These are phyloP conservation scores for Lasiommata megera DNA, from an alignment of 2,888 invertebrate genomes.

Conservation along the genomic window DNA sequence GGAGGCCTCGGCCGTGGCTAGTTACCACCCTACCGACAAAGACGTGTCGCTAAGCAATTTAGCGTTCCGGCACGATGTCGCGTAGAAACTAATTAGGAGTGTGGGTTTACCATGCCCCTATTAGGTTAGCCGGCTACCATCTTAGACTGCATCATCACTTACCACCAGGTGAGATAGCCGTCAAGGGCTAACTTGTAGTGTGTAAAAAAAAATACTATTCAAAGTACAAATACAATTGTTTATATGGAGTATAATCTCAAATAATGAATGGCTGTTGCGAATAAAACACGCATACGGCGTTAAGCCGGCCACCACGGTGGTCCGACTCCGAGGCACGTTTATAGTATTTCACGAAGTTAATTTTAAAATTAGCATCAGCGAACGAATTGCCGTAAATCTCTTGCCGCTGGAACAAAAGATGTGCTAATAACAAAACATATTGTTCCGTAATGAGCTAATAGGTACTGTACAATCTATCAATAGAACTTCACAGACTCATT, in stretches of 20 bases:
- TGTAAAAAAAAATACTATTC: neutral
- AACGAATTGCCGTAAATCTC: slow-evolving; percentile 67
- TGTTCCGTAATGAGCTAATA: neutral
- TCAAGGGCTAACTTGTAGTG: no score
- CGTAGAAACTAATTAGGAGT: no score
- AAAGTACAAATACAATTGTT: slow-evolving; percentile 23
- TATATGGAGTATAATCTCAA: slow-evolving; percentile 39
- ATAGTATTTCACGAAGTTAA: slow-evolving; percentile 73
- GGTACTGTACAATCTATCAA: slow-evolving; percentile 3
- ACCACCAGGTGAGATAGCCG: no score
- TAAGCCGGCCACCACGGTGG: slow-evolving; percentile 55
- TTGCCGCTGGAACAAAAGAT: slow-evolving; percentile 50
- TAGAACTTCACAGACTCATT: no score
- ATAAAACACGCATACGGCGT: slow-evolving; percentile 42
- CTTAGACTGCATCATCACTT: no score
- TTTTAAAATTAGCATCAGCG: slow-evolving; percentile 76
- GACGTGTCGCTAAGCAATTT: no score
- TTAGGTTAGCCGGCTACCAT: no score
- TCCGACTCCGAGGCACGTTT: slow-evolving; percentile 69
- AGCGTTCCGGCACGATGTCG: no score
- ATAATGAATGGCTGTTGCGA: slow-evolving; percentile 44
- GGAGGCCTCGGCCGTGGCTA: no score
- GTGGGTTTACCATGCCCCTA: no score
- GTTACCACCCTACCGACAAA: no score
- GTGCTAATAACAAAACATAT: slow-evolving; percentile 41